phyloP scores from a whole-genome alignment of 2,888 invertebrate genomes.

The Apotomis capreana region DNA sequence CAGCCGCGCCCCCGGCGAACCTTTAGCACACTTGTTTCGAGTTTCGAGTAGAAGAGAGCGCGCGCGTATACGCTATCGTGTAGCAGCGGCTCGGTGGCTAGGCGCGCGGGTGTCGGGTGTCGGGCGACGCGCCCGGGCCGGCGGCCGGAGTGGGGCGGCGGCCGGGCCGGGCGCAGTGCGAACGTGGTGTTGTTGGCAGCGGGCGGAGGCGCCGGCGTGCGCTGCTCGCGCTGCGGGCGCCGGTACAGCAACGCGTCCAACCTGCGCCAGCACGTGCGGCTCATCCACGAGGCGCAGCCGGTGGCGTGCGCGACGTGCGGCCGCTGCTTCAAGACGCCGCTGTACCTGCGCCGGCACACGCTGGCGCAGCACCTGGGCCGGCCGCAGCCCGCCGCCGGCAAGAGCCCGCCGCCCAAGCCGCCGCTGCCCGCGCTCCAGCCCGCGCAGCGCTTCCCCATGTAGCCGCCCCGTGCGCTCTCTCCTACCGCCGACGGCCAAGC shows the following conservation, averaged over 20 bases:
- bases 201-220: conserved; percentile 66
- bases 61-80: conserved; percentile 60
- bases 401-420: conserved; percentile 55
- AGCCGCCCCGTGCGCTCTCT: conserved; percentile 45
- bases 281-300: conserved; percentile 88
- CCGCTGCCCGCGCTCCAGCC: conserved; percentile 62
- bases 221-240: conserved; percentile 87
- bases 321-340: conserved; percentile 89
- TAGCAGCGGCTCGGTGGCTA: conserved; percentile 60
- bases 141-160: conserved; percentile 41
- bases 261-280: conserved; percentile 89
- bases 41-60: conserved; percentile 65
- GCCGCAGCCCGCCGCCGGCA: conserved; percentile 44
- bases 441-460: conserved; percentile 56
- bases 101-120: conserved; percentile 82
- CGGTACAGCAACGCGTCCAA: conserved; percentile 89
- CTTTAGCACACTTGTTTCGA: conserved; percentile 51
- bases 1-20: conserved; percentile 83
- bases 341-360: conserved; percentile 89
- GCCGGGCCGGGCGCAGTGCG: conserved; percentile 56
- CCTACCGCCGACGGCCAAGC: conserved; percentile 30
- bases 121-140: conserved; percentile 60
- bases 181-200: conserved; percentile 78
- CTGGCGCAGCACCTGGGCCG: conserved; percentile 85
- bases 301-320: conserved; percentile 87